Base-by-base conservation (phyloP, 2,888 invertebrate genomes). In the Caenorhabditis becei region DNA sequence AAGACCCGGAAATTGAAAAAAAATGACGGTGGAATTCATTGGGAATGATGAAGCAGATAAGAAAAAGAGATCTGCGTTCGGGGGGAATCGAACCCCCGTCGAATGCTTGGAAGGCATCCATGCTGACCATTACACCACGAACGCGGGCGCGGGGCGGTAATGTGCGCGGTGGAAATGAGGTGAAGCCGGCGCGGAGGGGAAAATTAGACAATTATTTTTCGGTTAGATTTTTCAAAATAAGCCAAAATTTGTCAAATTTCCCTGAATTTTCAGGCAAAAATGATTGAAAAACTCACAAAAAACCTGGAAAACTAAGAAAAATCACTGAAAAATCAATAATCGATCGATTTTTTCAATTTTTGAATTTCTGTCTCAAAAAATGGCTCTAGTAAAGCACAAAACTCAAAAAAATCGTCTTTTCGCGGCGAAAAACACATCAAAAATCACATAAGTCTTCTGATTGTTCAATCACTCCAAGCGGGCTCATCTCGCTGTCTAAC, bases 41-140 rank as follows among this genome's bases (percentile, higher is more conserved):
- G n/a, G n/a, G 20, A 49, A 2, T 20, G 23, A 49, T 7, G 20
- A 49, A 7, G 5, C 49, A 18, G 32, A 32, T 7, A 32, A 18
- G 20, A 7, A 70, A 78, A 82, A 81, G 61, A 70, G 26, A 51
- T 78, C 75, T 80, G 81, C 81, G 81, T 85, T 81, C 80, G 80
- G 81, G 79, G 83, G 83, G 83, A 85, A 83, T 82, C 82, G 81
- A 81, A 81, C 84, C 80, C 83, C 82, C 80, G 83, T 84, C 82
- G 83, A 84, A 85, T 83, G 85, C 82, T 85, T 85, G 83, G 83
- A 83, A 86, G 80, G 83, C 77, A 82, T 80, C 84, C 84, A 84
- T 84, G 84, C 84, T 84, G 80, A 84, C 84, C 84, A 82, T 82
- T 84, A 84, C 84, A 84, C 84, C 84, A 84, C 83, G 83, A 80